These are phyloP conservation scores for Pelobates fuscus DNA, from an alignment of 2,113 vertebrate genomes.

Conservation along the genomic window DNA sequence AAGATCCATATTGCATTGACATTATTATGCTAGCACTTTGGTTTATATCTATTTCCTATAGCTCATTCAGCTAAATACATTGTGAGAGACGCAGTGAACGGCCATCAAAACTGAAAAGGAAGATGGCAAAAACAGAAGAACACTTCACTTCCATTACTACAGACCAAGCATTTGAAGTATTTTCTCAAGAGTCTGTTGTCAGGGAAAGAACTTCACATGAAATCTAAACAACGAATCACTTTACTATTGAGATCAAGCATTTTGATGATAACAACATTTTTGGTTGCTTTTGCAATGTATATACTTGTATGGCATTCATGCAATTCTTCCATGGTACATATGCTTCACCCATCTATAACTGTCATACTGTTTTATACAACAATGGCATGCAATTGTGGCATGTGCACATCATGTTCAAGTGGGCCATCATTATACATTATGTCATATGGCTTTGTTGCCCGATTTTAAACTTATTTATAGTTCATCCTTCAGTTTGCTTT, in stretches of 20 bases:
- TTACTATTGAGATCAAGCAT: background rate
- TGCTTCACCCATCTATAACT: too few species aligned
- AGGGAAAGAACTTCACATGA: background rate
- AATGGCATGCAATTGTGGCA: too few species aligned
- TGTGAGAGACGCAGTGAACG: background rate
- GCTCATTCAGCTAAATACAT: background rate
- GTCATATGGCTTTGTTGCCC: too few species aligned
- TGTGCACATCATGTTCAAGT: too few species aligned
- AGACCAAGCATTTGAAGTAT: background rate
- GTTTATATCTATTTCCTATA: background rate
- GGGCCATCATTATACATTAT: too few species aligned
- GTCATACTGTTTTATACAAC: too few species aligned
- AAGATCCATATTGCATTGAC: too few species aligned
- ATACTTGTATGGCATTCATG: slow-evolving; percentile 36
- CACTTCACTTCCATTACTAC: background rate
- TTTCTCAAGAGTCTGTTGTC: background rate
- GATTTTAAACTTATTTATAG: too few species aligned
- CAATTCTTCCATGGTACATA: too few species aligned
- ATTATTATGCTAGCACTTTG: background rate
- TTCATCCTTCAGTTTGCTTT: too few species aligned
- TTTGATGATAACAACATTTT: background rate
- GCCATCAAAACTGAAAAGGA: background rate
- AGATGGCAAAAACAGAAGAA: background rate
- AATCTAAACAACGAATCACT: background rate
- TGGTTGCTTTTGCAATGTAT: background rate